These are phyloP conservation scores for Plecturocebus donacophilus DNA, from an alignment of 2,113 vertebrate species.

Conservation along the genomic window DNA sequence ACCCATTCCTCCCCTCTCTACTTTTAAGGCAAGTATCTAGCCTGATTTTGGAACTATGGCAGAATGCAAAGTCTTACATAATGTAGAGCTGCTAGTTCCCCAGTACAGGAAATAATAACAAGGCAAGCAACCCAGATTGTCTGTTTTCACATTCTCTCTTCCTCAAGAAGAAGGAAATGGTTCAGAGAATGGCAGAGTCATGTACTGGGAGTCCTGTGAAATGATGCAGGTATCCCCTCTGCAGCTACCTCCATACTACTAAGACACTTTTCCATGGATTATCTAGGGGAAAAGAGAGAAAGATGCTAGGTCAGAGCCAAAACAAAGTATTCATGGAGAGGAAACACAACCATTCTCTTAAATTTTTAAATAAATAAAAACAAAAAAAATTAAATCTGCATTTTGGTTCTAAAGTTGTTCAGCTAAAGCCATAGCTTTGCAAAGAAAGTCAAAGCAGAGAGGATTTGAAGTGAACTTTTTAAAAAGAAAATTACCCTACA, in stretches of 20 bases:
- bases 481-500: neutral
- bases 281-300: neutral
- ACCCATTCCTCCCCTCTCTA: neutral
- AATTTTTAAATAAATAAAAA: slow-evolving; percentile 7
- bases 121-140: neutral
- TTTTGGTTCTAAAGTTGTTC: neutral
- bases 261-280: neutral
- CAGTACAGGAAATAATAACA: neutral
- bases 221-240: neutral
- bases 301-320: neutral
- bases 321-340: neutral
- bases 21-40: neutral
- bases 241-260: neutral
- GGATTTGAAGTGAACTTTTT: slow-evolving; percentile 8
- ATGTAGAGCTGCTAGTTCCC: neutral
- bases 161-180: neutral
- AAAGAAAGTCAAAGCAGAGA: slow-evolving; percentile 23
- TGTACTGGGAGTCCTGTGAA: neutral
- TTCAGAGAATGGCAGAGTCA: neutral
- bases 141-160: neutral
- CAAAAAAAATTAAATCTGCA: neutral
- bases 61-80: neutral
- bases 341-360: neutral
- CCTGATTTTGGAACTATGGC: neutral
- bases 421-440: neutral